phyloP scores from a whole-genome alignment of 2,113 vertebrate genomes.

The Holacanthus passer region DNA sequence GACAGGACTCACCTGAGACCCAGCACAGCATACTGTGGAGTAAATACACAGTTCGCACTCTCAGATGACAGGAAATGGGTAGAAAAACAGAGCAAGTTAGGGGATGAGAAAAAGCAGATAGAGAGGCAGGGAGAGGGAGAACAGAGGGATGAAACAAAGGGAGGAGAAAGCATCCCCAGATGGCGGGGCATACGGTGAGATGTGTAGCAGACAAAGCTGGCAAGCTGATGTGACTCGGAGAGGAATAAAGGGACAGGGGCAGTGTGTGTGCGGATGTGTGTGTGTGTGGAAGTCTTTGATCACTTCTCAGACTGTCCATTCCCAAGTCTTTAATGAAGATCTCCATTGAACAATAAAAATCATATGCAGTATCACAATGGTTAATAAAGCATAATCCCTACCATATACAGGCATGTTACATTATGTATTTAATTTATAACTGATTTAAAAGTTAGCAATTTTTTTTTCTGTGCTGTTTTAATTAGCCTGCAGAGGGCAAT shows the following conservation, averaged over 20 bases:
- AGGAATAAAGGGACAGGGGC: slow-evolving; percentile 49
- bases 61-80: slow-evolving; percentile 58
- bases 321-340: slow-evolving; percentile 17
- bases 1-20: slow-evolving; percentile 69
- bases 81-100: slow-evolving; percentile 12
- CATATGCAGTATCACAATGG: neutral
- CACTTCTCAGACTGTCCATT: slow-evolving; percentile 22
- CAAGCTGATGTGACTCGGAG: slow-evolving; percentile 66
- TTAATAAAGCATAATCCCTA: neutral
- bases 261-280: slow-evolving; percentile 15
- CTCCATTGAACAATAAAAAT: slow-evolving; percentile 5
- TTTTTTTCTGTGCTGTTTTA: neutral
- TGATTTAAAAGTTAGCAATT: neutral
- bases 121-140: slow-evolving; percentile 27
- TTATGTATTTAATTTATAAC: neutral
- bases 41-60: slow-evolving; percentile 60
- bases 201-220: slow-evolving; percentile 67
- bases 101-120: slow-evolving; percentile 34
- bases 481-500: slow-evolving; percentile 73
- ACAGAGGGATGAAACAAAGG: slow-evolving; percentile 65
- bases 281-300: slow-evolving; percentile 51
- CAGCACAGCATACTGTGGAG: slow-evolving; percentile 17
- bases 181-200: slow-evolving; percentile 74
- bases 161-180: slow-evolving; percentile 66
- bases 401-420: neutral